These are phyloP conservation scores for Tiliacea citrago DNA, from an alignment of 2,888 invertebrate genomes.

Conservation along the genomic window DNA sequence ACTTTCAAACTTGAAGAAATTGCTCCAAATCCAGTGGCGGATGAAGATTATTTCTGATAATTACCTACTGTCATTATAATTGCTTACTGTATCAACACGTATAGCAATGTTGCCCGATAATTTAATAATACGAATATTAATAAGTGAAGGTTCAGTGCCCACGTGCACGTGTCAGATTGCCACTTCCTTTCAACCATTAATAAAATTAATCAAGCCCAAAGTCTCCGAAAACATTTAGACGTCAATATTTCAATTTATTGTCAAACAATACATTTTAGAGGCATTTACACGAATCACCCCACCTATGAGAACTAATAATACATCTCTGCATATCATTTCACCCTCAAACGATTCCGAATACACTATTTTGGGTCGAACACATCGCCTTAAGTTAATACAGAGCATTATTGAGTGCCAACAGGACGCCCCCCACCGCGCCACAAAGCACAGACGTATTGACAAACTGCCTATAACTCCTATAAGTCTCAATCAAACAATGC, in stretches of 20 bases:
- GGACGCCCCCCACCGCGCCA: slow-evolving; percentile 79
- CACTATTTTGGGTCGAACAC: slow-evolving; percentile 76
- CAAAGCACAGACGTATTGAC: slow-evolving; percentile 84
- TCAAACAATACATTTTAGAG: slow-evolving; percentile 63
- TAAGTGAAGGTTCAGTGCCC: slow-evolving; percentile 3
- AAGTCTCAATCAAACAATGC: slow-evolving; percentile 88
- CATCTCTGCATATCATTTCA: slow-evolving; percentile 89
- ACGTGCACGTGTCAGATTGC: slow-evolving; percentile 19
- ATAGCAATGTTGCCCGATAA: not conserved
- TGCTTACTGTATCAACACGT: not conserved
- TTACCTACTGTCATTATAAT: not conserved
- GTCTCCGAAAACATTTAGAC: slow-evolving; percentile 47
- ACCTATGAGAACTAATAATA: slow-evolving; percentile 85
- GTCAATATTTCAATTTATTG: slow-evolving; percentile 56
- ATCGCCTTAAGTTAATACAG: slow-evolving; percentile 79
- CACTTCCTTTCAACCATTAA: slow-evolving; percentile 3
- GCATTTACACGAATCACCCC: slow-evolving; percentile 57
- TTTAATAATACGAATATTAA: not conserved
- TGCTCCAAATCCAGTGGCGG: no score
- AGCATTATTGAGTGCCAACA: slow-evolving; percentile 74
- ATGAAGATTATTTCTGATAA: not conserved
- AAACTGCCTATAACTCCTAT: slow-evolving; percentile 90
- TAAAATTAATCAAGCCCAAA: slow-evolving; percentile 42
- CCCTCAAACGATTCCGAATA: slow-evolving; percentile 83
- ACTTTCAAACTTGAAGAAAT: not conserved